Percentiles rank a stretch among this genome's conserved stretches.
Conservation (phyloP, 1,140 invertebrate species). For the Gonatopus flavifemur region DNA sequence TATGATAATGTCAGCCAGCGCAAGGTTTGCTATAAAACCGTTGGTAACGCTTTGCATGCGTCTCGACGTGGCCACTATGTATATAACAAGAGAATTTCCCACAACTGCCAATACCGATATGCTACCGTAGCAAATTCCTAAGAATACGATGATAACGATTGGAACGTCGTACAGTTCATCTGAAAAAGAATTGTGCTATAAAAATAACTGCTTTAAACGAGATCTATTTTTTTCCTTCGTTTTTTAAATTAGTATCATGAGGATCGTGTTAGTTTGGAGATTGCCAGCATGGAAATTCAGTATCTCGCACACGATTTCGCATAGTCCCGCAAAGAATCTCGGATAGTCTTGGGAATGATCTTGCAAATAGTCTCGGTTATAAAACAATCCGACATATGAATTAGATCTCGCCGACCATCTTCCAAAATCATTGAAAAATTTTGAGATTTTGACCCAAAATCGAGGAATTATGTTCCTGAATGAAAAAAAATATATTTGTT, state of each 20-base stretch:
- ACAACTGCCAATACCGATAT: constrained; percentile 80
- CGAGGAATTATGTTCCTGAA: no score
- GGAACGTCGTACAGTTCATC: constrained; percentile 70
- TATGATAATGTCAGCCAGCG: constrained; percentile 77
- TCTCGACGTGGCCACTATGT: constrained; percentile 72
- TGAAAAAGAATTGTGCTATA: constrained; percentile 13
- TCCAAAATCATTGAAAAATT: no score
- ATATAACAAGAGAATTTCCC: constrained; percentile 80
- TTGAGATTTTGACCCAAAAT: no score
- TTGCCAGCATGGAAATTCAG: not conserved
- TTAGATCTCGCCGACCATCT: no score
- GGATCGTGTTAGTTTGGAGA: no score
- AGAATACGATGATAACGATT: constrained; percentile 68
- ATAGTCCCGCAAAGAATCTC: no score
- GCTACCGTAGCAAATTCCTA: constrained; percentile 78
- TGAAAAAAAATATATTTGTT: no score
- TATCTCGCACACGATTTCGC: no score
- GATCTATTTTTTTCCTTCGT: not conserved
- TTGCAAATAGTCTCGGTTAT: no score
- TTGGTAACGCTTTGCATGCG: constrained; percentile 83
- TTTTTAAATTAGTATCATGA: no score
- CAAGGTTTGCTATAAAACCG: constrained; percentile 79
- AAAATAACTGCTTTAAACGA: constrained; percentile 1
- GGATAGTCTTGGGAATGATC: no score
- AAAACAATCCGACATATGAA: no score